These are phyloP conservation scores for Dolichoris vasculosae DNA, from an alignment of 1,140 invertebrate genomes.

Conservation along the genomic window DNA sequence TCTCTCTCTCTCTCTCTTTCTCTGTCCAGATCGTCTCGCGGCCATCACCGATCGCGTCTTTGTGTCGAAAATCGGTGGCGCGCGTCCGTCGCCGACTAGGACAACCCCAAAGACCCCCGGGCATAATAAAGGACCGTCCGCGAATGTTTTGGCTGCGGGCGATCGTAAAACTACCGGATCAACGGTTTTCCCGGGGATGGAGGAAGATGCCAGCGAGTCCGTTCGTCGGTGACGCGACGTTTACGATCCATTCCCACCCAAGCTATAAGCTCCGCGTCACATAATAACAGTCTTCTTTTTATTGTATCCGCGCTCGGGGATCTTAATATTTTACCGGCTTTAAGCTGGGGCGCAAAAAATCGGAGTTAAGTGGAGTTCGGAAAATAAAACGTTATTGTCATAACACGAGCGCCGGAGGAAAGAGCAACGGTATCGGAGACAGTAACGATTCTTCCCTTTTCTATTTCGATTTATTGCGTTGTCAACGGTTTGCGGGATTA, in stretches of 20 bases:
- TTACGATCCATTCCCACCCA: slow-evolving; percentile 1
- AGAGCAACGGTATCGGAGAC: not conserved
- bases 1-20: not conserved
- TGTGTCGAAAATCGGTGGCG: not conserved
- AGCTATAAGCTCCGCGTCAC: slow-evolving; percentile 14
- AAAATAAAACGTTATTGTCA: slow-evolving; percentile 18
- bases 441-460: not conserved
- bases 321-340: slow-evolving; percentile 16
- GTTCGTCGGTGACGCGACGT: not conserved
- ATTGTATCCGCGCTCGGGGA: slow-evolving; percentile 17
- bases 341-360: slow-evolving; percentile 19
- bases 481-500: not conserved
- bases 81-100: not conserved
- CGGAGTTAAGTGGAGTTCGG: slow-evolving; percentile 31
- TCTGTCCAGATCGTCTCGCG: not conserved
- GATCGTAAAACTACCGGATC: slow-evolving; percentile 41
- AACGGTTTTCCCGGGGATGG: slow-evolving; percentile 12
- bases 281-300: slow-evolving; percentile 17
- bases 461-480: not conserved
- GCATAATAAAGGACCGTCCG: not conserved
- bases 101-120: not conserved
- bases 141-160: not conserved
- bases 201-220: not conserved
- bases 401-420: not conserved
- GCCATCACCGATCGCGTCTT: not conserved